Evolutionary conservation across 2,797 vertebrate species (phyloP).

Genomic region (Sebastes dallii): DNA sequence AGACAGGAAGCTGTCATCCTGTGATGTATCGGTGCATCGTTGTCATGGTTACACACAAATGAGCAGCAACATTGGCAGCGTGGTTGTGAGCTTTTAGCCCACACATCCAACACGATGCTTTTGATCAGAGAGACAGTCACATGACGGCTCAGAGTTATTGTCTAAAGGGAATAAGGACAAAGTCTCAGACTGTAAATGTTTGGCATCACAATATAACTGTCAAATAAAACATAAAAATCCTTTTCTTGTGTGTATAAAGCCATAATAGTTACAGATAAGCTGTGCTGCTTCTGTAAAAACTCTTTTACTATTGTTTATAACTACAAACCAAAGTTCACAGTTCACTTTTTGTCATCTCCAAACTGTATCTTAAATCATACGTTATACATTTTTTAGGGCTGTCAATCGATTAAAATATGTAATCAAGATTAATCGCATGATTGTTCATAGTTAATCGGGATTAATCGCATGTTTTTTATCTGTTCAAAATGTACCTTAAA

Average conservation of each 20-base stretch:
- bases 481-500: too few relatives aligned
- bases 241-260: not conserved
- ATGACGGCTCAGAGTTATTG: not conserved
- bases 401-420: too few relatives aligned
- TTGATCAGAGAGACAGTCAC: slow-evolving; percentile 23
- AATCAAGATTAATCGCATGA: too few relatives aligned
- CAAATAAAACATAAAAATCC: not conserved
- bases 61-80: slow-evolving; percentile 28
- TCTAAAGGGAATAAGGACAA: slow-evolving; percentile 3
- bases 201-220: not conserved
- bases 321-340: not conserved
- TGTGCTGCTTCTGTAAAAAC: not conserved
- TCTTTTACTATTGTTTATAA: not conserved
- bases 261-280: not conserved
- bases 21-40: slow-evolving; percentile 14
- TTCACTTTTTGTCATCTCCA: not conserved
- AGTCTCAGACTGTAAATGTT: slow-evolving; percentile 19
- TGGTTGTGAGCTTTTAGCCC: slow-evolving; percentile 23
- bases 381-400: not conserved
- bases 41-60: slow-evolving; percentile 48
- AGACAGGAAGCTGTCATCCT: slow-evolving; percentile 24
- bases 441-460: too few relatives aligned
- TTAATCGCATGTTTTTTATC: too few relatives aligned
- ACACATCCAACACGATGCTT: slow-evolving; percentile 18
- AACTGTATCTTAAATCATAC: not conserved